These are phyloP conservation scores for Periophthalmus modestus DNA, from an alignment of 2,113 vertebrate genomes.

Conservation along the genomic window DNA sequence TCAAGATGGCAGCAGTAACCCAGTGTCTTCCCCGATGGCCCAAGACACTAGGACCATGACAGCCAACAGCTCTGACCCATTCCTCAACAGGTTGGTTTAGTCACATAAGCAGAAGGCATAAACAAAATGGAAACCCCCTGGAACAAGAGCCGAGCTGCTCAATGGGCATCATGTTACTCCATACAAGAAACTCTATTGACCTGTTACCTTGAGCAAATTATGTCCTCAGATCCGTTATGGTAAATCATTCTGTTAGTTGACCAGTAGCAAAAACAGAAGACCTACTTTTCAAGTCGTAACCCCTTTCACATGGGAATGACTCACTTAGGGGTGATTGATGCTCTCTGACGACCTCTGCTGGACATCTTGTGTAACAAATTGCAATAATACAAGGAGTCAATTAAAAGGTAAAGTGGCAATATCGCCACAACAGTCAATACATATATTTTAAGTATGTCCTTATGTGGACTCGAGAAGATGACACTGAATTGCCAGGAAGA, in stretches of 20 bases:
- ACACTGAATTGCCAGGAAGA: slow-evolving; percentile 65
- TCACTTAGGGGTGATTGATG: slow-evolving; percentile 40
- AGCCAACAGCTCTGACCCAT: slow-evolving; percentile 97
- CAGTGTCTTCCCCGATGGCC: slow-evolving; percentile 93
- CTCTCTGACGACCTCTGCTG: slow-evolving; percentile 61
- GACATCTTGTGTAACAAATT: slow-evolving; percentile 15
- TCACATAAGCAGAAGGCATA: neutral
- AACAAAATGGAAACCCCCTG: slow-evolving; percentile 9
- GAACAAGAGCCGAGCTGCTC: neutral
- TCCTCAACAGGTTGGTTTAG: slow-evolving; percentile 92
- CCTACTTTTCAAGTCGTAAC: slow-evolving; percentile 45
- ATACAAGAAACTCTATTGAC: neutral
- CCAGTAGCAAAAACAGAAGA: slow-evolving; percentile 57
- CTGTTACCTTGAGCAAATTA: slow-evolving; percentile 1
- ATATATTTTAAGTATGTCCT: slow-evolving; percentile 23
- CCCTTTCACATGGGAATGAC: slow-evolving; percentile 67
- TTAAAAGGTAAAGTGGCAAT: neutral
- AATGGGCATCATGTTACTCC: neutral
- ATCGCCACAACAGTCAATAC: neutral
- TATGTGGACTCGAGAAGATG: slow-evolving; percentile 45
- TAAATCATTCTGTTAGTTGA: slow-evolving; percentile 39
- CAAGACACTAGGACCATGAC: slow-evolving; percentile 98
- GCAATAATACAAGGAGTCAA: neutral
- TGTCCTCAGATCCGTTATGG: neutral
- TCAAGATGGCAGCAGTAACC: slow-evolving; percentile 89